Conservation (phyloP, 2,113 vertebrate species). For the Poecile atricapillus region DNA sequence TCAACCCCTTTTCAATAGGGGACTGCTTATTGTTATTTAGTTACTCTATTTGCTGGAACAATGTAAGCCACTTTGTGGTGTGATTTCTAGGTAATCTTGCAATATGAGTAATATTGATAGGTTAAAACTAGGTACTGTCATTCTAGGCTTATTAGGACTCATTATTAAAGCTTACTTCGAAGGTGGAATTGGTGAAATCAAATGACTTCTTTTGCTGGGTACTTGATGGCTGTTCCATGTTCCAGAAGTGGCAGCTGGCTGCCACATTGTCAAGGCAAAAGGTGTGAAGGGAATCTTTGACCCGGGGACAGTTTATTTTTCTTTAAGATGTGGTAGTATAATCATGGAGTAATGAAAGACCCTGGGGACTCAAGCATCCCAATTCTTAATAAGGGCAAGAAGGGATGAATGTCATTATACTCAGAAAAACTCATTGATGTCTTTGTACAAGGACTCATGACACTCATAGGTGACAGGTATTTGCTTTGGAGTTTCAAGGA, state of each 20-base stretch:
- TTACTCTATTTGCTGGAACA: neutral
- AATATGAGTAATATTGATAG: neutral
- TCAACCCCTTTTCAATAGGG: neutral
- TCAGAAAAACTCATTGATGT: neutral
- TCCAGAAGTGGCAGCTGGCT: neutral
- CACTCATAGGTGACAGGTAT: neutral
- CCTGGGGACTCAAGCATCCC: neutral
- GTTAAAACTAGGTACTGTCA: neutral
- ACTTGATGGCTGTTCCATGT: neutral
- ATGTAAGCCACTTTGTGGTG: neutral
- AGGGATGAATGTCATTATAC: neutral
- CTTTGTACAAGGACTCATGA: neutral
- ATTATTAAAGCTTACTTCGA: neutral
- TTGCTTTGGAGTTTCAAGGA: neutral
- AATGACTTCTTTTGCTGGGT: neutral
- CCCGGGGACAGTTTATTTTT: neutral
- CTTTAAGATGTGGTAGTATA: neutral
- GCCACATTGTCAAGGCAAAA: neutral
- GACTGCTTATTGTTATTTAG: neutral
- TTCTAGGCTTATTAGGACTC: neutral
- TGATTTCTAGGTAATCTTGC: neutral
- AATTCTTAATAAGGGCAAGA: neutral
- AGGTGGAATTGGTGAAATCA: neutral
- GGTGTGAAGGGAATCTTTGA: neutral
- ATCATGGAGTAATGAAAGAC: neutral